Percentiles rank a stretch among this genome's conserved stretches.
Conservation (phyloP, 1,140 invertebrate genomes). For the Hermetia illucens region DNA sequence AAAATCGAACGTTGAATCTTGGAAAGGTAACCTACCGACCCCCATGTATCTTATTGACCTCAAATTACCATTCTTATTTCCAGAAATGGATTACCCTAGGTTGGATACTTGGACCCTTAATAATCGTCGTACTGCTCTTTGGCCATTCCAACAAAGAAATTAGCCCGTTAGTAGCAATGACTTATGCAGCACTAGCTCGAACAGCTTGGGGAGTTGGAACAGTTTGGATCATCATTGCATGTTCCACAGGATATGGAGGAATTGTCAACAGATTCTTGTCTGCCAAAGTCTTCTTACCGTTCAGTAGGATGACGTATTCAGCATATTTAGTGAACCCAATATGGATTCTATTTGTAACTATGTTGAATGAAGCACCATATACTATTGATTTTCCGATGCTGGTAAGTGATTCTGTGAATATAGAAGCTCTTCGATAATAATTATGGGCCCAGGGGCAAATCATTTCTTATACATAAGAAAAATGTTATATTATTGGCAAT, state of each 20-base stretch:
- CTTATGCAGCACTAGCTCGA: constrained; percentile 31
- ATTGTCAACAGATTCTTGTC: constrained; percentile 31
- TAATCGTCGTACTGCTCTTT: constrained; percentile 33
- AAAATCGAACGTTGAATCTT: constrained; percentile 28
- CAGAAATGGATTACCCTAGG: constrained; percentile 19
- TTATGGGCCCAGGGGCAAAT: too few species aligned
- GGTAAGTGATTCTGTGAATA: too few species aligned
- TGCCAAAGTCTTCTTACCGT: constrained; percentile 30
- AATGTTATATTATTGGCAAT: too few species aligned
- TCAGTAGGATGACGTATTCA: constrained; percentile 34
- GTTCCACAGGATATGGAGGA: constrained; percentile 32
- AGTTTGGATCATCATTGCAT: constrained; percentile 36
- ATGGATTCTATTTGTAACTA: constrained; percentile 14
- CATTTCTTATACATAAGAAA: too few species aligned
- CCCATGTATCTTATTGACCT: neutral
- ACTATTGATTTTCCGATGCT: constrained; percentile 9
- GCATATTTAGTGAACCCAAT: constrained; percentile 35
- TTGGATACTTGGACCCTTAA: constrained; percentile 27
- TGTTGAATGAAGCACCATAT: constrained; percentile 10
- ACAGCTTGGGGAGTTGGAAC: constrained; percentile 35
- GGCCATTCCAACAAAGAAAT: constrained; percentile 26
- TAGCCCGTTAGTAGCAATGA: constrained; percentile 20
- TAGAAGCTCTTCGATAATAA: too few species aligned
- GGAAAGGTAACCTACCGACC: constrained; percentile 19
- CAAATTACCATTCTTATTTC: constrained; percentile 10